Conservation (phyloP, 1,140 invertebrate genomes). For the Calliphora vicina region DNA sequence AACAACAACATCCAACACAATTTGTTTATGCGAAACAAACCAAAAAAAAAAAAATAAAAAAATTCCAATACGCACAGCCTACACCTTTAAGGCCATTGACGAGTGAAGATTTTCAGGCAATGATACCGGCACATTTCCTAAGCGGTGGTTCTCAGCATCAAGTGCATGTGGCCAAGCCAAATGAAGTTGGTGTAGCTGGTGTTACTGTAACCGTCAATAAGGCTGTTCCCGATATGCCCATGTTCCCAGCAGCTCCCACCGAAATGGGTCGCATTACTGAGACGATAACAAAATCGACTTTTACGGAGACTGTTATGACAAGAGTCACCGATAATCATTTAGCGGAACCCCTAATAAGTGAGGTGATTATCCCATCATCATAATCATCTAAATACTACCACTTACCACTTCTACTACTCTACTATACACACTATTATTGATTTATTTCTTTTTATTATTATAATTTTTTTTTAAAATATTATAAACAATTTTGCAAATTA, state of each 20-base stretch:
- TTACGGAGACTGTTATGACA: conserved; percentile 92
- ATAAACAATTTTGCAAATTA: background rate
- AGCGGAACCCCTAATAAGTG: conserved; percentile 81
- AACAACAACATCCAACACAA: background rate
- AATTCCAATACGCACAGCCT: conserved; percentile 11
- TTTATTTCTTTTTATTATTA: no score
- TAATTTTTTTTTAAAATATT: conserved; percentile 7
- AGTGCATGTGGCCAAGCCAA: conserved; percentile 58
- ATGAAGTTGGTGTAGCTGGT: conserved; percentile 64
- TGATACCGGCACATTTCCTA: conserved; percentile 90
- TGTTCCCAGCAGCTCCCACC: conserved; percentile 83
- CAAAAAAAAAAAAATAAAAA: background rate
- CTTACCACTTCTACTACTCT: conserved; percentile 48
- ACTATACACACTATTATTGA: conserved; percentile 32
- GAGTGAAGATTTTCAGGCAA: conserved; percentile 91
- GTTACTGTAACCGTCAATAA: conserved; percentile 79
- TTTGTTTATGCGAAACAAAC: background rate
- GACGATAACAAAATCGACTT: conserved; percentile 91
- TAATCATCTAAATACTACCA: conserved; percentile 55
- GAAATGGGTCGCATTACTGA: conserved; percentile 87
- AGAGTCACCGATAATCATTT: conserved; percentile 90
- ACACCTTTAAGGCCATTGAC: conserved; percentile 81
- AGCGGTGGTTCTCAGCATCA: conserved; percentile 65
- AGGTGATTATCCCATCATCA: conserved; percentile 71
- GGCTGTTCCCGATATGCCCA: conserved; percentile 69